Evolutionary conservation across 2,888 invertebrate genomes (phyloP).

Genomic region (Eupithecia abbreviata): DNA sequence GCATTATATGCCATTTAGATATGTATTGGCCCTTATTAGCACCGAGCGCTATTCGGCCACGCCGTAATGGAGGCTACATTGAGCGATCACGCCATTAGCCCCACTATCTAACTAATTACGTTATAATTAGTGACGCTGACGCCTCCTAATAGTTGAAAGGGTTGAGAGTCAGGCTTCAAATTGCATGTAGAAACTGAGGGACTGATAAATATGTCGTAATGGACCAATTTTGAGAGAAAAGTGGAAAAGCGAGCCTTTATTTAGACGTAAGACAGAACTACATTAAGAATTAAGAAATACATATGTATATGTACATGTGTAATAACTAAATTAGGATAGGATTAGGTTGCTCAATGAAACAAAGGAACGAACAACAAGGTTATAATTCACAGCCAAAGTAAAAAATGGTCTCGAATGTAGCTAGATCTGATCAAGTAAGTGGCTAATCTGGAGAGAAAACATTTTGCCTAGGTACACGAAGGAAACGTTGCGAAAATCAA

Average conservation of each 20-base stretch:
- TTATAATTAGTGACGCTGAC: constrained; percentile 30
- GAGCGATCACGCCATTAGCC: constrained; percentile 30
- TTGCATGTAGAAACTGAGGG: constrained; percentile 4
- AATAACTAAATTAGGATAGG: background rate
- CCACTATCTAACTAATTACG: constrained; percentile 29
- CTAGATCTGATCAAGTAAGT: too few species aligned
- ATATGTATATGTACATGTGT: too few species aligned
- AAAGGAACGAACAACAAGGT: background rate
- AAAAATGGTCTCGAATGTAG: too few species aligned
- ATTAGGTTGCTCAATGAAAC: background rate
- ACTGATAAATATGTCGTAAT: background rate
- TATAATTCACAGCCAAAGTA: too few species aligned
- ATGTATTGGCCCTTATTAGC: background rate
- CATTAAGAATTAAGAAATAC: too few species aligned
- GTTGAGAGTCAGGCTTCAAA: background rate
- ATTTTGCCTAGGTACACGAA: too few species aligned
- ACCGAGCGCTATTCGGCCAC: background rate
- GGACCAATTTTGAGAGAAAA: background rate
- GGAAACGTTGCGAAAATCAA: too few species aligned
- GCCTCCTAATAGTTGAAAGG: constrained; percentile 13
- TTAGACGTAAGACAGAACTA: background rate
- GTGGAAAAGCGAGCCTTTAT: background rate
- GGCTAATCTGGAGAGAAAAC: too few species aligned
- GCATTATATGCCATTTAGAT: background rate
- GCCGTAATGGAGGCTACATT: constrained; percentile 31